A percentile compares a stretch with the other conserved stretches of the same genome.
Conservation (phyloP, 2,797 vertebrate genomes). For the Rallus crepitans region DNA sequence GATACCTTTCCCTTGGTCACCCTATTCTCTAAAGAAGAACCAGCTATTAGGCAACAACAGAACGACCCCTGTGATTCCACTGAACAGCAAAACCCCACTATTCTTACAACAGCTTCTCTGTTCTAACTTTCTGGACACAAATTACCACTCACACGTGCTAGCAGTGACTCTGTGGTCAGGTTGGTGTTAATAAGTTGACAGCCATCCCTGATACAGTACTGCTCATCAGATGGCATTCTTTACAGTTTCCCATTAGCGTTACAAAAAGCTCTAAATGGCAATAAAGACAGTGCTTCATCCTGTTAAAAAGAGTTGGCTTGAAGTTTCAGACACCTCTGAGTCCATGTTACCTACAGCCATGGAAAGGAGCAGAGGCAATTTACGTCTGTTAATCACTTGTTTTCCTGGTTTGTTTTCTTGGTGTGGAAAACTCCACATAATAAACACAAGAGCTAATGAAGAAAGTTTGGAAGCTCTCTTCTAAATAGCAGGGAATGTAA, state of each 20-base stretch:
- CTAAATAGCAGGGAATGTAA: background rate
- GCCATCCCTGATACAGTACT: background rate
- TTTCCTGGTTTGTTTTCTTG: background rate
- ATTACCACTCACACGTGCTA: background rate
- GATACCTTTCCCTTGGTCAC: background rate
- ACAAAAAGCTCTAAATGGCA: background rate
- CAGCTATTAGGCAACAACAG: background rate
- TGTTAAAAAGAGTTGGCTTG: background rate
- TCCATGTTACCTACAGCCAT: background rate
- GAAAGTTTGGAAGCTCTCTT: background rate
- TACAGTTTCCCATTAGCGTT: background rate
- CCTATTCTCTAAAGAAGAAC: background rate
- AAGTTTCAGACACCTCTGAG: background rate
- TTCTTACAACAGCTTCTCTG: background rate
- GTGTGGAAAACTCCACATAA: background rate
- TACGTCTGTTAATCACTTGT: background rate
- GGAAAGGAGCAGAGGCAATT: background rate
- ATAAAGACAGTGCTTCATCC: background rate
- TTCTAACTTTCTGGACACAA: background rate
- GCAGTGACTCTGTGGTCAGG: background rate
- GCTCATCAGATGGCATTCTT: background rate
- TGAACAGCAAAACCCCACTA: background rate
- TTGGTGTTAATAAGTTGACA: background rate
- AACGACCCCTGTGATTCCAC: background rate
- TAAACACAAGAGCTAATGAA: background rate